Percentiles rank a stretch among this genome's conserved stretches.
phyloP scores from a whole-genome alignment of 2,797 vertebrate species.

The Scleropages formosus region DNA sequence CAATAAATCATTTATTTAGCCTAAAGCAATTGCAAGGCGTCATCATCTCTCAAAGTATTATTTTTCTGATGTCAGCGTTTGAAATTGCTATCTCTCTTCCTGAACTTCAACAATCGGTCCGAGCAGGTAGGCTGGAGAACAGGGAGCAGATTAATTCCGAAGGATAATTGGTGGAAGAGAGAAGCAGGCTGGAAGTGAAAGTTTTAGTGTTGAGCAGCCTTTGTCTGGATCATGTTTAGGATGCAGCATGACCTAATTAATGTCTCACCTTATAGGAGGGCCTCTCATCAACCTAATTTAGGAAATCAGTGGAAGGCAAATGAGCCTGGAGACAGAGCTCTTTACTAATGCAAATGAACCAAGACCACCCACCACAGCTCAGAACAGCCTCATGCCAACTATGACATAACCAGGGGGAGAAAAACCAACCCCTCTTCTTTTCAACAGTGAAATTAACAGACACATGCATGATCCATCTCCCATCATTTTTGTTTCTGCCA shows the following conservation, averaged over 20 bases:
- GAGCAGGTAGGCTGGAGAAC: conserved; percentile 42
- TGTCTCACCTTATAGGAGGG: conserved; percentile 74
- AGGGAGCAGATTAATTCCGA: conserved; percentile 53
- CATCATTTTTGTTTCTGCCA: too few relatives aligned
- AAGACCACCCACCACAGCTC: conserved; percentile 76
- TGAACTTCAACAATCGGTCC: conserved; percentile 26
- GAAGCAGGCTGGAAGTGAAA: conserved; percentile 60
- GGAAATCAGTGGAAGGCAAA: conserved; percentile 75
- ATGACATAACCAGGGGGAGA: conserved; percentile 75
- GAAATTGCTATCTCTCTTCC: not conserved
- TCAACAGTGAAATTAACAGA: conserved; percentile 7
- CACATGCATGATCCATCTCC: not conserved
- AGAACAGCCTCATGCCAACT: conserved; percentile 66
- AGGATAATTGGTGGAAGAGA: conserved; percentile 66
- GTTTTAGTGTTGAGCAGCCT: conserved; percentile 66
- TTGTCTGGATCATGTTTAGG: conserved; percentile 74
- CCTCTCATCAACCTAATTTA: conserved; percentile 81
- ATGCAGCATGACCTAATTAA: conserved; percentile 76
- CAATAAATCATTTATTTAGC: conserved; percentile 90
- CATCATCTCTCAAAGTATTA: conserved; percentile 31
- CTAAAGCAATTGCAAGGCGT: conserved; percentile 52
- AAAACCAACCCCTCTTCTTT: conserved; percentile 49
- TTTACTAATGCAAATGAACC: conserved; percentile 69
- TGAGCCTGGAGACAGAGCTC: conserved; percentile 68
- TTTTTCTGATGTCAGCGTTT: conserved; percentile 26